Evolutionary conservation across 2,113 vertebrate species (phyloP).

Genomic region (Oenanthe oenanthe): DNA sequence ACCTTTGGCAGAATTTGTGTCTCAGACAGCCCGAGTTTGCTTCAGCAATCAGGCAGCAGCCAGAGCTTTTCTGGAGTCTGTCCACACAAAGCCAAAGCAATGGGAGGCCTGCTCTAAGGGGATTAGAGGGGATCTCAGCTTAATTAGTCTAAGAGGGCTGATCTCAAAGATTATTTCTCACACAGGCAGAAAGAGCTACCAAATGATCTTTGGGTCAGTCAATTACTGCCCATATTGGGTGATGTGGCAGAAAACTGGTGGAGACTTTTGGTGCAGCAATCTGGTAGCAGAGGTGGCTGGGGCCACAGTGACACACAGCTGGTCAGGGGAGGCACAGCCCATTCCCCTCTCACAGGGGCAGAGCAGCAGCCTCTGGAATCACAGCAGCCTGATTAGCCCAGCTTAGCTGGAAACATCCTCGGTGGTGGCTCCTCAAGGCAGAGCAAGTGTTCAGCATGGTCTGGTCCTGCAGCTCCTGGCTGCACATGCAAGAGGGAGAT

Average conservation of each 20-base stretch:
- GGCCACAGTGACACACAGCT: neutral
- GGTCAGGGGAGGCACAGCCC: too few relatives aligned
- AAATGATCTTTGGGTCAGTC: neutral
- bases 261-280: neutral
- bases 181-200: neutral
- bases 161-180: conserved; percentile 24
- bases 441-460: neutral
- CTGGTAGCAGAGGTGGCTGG: neutral
- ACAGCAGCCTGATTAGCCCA: neutral
- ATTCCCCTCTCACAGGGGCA: neutral
- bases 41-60: neutral
- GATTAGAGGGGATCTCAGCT: conserved; percentile 10
- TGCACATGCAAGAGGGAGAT: neutral
- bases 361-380: neutral
- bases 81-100: neutral
- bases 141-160: conserved; percentile 32
- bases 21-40: neutral
- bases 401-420: neutral
- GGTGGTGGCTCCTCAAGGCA: neutral
- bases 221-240: neutral
- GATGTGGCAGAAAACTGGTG: neutral
- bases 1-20: neutral
- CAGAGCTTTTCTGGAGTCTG: neutral
- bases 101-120: neutral
- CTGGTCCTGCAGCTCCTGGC: neutral